Conservation (phyloP, 2,888 invertebrate species). For the Lagria hirta region DNA sequence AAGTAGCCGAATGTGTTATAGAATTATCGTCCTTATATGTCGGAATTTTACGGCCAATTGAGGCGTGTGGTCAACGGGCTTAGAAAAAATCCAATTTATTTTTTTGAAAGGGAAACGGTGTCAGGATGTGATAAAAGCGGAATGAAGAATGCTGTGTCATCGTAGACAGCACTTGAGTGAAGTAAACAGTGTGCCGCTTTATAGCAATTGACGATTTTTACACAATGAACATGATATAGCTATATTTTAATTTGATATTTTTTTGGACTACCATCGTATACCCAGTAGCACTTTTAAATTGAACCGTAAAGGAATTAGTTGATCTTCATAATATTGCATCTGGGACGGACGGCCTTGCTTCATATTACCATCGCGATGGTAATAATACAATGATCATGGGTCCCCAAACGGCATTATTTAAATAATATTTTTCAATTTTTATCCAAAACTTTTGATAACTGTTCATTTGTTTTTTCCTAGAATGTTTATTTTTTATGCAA, state of each 20-base stretch:
- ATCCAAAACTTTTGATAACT: slow-evolving; percentile 5
- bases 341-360: slow-evolving; percentile 21
- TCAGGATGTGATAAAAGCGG: slow-evolving; percentile 28
- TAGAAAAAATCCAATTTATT: slow-evolving; percentile 51
- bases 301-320: slow-evolving; percentile 50
- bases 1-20: slow-evolving; percentile 40
- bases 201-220: slow-evolving; percentile 2
- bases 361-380: not conserved
- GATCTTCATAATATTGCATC: slow-evolving; percentile 37
- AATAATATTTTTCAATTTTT: slow-evolving; percentile 12
- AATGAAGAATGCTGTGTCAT: too few relatives aligned
- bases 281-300: slow-evolving; percentile 52
- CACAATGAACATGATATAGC: slow-evolving; percentile 45
- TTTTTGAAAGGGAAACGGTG: slow-evolving; percentile 36
- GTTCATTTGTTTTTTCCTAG: slow-evolving; percentile 18
- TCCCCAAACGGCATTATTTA: slow-evolving; percentile 7
- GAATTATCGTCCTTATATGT: slow-evolving; percentile 29
- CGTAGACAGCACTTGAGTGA: too few relatives aligned
- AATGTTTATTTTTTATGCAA: slow-evolving; percentile 17
- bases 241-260: slow-evolving; percentile 52
- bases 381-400: slow-evolving; percentile 1
- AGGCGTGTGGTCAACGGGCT: slow-evolving; percentile 32
- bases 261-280: slow-evolving; percentile 40
- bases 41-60: slow-evolving; percentile 26
- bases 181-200: slow-evolving; percentile 21